phyloP scores from a whole-genome alignment of 1,140 invertebrate species.

The Drosophila willistoni region DNA sequence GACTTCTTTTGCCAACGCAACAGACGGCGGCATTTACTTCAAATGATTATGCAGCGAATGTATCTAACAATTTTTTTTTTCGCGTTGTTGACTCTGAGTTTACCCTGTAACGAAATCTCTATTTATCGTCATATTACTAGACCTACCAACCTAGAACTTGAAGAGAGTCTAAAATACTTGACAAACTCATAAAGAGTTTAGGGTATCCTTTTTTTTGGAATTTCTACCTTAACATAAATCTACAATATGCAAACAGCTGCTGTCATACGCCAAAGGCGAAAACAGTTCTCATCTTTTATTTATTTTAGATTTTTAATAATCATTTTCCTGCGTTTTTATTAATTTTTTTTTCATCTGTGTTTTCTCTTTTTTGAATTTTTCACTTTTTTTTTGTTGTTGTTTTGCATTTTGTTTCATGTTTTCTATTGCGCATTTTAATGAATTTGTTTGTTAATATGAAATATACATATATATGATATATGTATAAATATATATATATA shows the following conservation, averaged over 20 bases:
- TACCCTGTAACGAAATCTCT: no score
- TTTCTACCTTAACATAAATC: slow-evolving; percentile 53
- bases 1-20: slow-evolving; percentile 35
- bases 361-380: slow-evolving; percentile 19
- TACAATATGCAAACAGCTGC: slow-evolving; percentile 78
- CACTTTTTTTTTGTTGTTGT: slow-evolving; percentile 19
- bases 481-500: slow-evolving; percentile 47
- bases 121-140: no score
- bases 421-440: slow-evolving; percentile 74
- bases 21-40: slow-evolving; percentile 70
- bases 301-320: slow-evolving; percentile 82
- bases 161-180: slow-evolving; percentile 33
- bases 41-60: slow-evolving; percentile 79
- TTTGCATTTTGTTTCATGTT: slow-evolving; percentile 67
- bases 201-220: slow-evolving; percentile 39
- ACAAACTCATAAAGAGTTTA: slow-evolving; percentile 58
- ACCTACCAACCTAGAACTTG: no score
- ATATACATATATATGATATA: slow-evolving; percentile 42
- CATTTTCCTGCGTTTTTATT: slow-evolving; percentile 53
- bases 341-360: slow-evolving; percentile 10
- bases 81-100: no score
- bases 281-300: slow-evolving; percentile 76
- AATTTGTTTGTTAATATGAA: slow-evolving; percentile 70
- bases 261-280: slow-evolving; percentile 68
- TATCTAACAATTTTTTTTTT: slow-evolving; percentile 42